Percentiles rank a stretch among this genome's conserved stretches.
These are phyloP conservation scores for Dendrolimus houi DNA, from an alignment of 2,888 invertebrate genomes.

Conservation along the genomic window DNA sequence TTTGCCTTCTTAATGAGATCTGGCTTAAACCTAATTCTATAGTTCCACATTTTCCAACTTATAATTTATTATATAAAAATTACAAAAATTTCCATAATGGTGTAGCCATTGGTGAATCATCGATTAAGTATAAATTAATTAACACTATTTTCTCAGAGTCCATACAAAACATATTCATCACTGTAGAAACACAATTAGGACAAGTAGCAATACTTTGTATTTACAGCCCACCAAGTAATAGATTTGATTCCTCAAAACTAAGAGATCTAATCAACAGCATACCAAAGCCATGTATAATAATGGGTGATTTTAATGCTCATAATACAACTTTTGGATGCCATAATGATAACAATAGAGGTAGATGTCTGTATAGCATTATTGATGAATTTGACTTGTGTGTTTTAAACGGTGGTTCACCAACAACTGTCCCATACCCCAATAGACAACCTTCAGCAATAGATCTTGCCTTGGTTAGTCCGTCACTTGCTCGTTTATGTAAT, in stretches of 20 bases:
- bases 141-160: neutral
- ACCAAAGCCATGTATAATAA: slow-evolving; percentile 2
- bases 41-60: neutral
- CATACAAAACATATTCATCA: neutral
- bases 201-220: neutral
- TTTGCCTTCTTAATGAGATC: neutral
- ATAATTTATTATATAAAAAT: neutral
- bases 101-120: neutral
- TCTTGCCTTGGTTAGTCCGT: neutral
- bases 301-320: slow-evolving; percentile 6
- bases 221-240: neutral
- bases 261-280: neutral
- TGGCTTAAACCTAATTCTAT: neutral
- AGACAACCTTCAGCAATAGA: neutral
- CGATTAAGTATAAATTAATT: neutral
- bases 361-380: slow-evolving; percentile 1
- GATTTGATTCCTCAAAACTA: slow-evolving; percentile 1
- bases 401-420: slow-evolving; percentile 3
- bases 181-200: neutral
- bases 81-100: neutral
- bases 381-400: slow-evolving; percentile 5
- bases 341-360: slow-evolving; percentile 2
- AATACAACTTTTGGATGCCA: slow-evolving; percentile 1
- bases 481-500: neutral
- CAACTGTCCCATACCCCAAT: slow-evolving; percentile 4